Conservation (phyloP, 2,888 invertebrate genomes). For the Melanchra persicariae region DNA sequence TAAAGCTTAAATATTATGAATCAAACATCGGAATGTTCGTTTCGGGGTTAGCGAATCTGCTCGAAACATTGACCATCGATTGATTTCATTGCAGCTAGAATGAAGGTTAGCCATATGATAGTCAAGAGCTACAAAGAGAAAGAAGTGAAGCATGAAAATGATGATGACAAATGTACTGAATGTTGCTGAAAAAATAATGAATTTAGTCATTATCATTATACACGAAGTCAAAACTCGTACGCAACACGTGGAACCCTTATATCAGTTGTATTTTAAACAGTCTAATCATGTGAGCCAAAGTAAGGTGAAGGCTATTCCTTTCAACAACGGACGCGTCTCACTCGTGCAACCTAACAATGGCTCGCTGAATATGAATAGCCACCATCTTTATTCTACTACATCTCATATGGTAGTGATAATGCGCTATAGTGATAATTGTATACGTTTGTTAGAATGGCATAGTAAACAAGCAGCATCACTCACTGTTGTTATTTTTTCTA, state of each 20-base stretch:
- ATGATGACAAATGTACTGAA: not conserved
- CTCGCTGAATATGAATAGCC: conserved; percentile 45
- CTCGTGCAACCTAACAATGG: conserved; percentile 47
- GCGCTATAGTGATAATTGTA: conserved; percentile 26
- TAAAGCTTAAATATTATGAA: not conserved
- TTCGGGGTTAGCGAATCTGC: not conserved
- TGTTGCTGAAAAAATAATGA: not conserved
- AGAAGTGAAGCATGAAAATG: not conserved
- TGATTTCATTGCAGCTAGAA: not conserved
- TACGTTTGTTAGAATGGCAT: conserved; percentile 26
- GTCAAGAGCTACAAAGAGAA: not conserved
- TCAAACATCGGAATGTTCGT: not conserved
- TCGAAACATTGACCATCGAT: not conserved
- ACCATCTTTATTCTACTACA: conserved; percentile 31
- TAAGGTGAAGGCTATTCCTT: conserved; percentile 55
- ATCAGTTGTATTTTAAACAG: conserved; percentile 13
- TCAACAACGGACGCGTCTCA: conserved; percentile 34
- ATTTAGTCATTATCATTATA: not conserved
- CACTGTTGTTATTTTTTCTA: conserved; percentile 13
- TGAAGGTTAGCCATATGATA: not conserved
- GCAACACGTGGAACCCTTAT: conserved; percentile 20
- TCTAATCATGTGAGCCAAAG: conserved; percentile 26
- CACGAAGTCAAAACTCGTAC: not conserved
- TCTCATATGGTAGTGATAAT: conserved; percentile 40
- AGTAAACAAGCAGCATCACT: conserved; percentile 42